A percentile compares a stretch with the other conserved stretches of the same genome.
Evolutionary conservation across 2,797 vertebrate species (phyloP).

Genomic region (Clarias pachynema): DNA sequence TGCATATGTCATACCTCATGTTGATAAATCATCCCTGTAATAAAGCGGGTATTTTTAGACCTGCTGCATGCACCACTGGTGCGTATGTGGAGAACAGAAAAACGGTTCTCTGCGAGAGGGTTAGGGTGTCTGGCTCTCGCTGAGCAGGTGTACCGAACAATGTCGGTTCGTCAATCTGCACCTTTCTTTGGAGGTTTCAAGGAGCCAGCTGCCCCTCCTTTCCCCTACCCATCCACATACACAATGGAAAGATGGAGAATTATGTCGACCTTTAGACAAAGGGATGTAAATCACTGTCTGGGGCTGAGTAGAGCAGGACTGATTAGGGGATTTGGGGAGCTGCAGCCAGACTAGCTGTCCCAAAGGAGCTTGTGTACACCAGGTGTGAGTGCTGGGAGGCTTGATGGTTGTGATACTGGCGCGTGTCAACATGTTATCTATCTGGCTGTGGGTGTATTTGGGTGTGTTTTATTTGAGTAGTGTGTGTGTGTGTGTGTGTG

Average conservation of each 20-base stretch:
- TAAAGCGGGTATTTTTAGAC: constrained; percentile 64
- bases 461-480: constrained; percentile 36
- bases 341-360: constrained; percentile 29
- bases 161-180: neutral
- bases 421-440: constrained; percentile 29
- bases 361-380: constrained; percentile 40
- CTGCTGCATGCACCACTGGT: constrained; percentile 34
- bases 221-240: neutral
- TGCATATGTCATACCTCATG: constrained; percentile 60
- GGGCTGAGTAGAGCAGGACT: constrained; percentile 25
- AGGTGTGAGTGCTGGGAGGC: constrained; percentile 44
- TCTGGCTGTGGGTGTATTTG: constrained; percentile 30
- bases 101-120: neutral
- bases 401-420: constrained; percentile 36
- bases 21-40: constrained; percentile 68
- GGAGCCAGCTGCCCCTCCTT: constrained; percentile 21
- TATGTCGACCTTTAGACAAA: constrained; percentile 54
- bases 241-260: constrained; percentile 29
- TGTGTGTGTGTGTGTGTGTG: constrained; percentile 18
- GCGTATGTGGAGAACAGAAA: neutral
- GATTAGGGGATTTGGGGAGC: neutral
- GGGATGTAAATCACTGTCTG: constrained; percentile 54
- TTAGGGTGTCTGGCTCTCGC: constrained; percentile 3
- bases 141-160: constrained; percentile 22
- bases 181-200: constrained; percentile 23